Base-by-base conservation (phyloP, 53 echinoderm and acorn worm species). In the Zoroaster sp. region DNA sequence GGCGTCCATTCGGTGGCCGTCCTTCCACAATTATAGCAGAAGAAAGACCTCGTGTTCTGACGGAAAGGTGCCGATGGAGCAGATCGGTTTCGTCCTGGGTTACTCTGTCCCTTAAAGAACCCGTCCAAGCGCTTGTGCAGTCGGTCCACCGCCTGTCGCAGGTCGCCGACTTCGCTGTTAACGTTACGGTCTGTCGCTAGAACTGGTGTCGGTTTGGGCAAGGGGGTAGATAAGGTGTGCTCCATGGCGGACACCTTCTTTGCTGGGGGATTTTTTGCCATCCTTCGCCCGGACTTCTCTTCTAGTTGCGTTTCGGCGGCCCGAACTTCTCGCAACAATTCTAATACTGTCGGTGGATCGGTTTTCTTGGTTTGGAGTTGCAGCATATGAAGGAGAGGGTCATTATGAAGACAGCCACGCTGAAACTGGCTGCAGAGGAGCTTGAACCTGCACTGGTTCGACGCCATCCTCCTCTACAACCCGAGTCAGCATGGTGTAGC, bases 1-100 rank as follows among this genome's bases (percentile, higher is more conserved):
- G 0, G 40, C 53, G 1, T 42, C 14, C 78, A 72, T 40, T 23
- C 85, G 86, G 47, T 87, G 89, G 35, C 87, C 86, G 15, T 45
- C 69, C 72, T 86, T 1, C 93, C 89, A 66, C 90, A 93, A 15
- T 87, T 90, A 39, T 87, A 93, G 35, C 93, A 93, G 37, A 93
- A 37, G 30, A 59, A 40, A 23, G 75, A 18, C 30, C 13, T 15
- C 43, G 4, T 23, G 1, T 11, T 20, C 53, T 42, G 13, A 1
- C 30, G 15, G 5, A 28, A 0, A 9, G 75, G n/a, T n/a, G n/a
- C 30, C 43, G 43, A 47, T 10, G 73, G 40, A 3, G 75, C 23
- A 9, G 9, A n/a, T n/a, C n/a, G n/a, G 9, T 31, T 12, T 25
- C 33, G 43, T 25, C 25, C 43, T 7, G 13, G 15, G 12, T 23